Percentiles rank a stretch among this genome's conserved stretches.
Evolutionary conservation across 1,140 invertebrate genomes (phyloP).

Genomic region (Eumaeus atala): DNA sequence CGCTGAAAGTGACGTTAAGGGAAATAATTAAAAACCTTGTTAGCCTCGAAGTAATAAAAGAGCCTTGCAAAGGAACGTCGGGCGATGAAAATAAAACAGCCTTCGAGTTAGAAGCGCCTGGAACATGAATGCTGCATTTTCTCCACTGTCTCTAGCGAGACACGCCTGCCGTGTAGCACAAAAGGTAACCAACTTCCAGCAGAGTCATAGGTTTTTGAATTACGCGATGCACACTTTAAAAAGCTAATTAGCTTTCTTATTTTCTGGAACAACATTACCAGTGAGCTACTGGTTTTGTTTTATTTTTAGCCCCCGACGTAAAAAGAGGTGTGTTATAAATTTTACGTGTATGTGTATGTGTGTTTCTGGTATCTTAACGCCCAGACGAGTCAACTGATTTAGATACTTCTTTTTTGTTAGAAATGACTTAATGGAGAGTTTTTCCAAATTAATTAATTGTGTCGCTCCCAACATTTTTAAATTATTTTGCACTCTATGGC

Average conservation of each 20-base stretch:
- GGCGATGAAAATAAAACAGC: constrained; percentile 60
- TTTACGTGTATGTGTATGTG: no score
- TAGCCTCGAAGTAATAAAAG: constrained; percentile 66
- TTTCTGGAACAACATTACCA: neutral
- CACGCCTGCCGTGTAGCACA: constrained; percentile 57
- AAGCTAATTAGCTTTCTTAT: constrained; percentile 8
- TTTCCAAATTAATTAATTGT: no score
- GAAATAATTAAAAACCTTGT: constrained; percentile 73
- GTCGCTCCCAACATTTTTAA: no score
- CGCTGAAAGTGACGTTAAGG: constrained; percentile 64
- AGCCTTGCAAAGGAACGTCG: constrained; percentile 51
- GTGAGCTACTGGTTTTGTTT: no score
- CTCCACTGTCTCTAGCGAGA: constrained; percentile 65
- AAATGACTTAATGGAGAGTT: no score
- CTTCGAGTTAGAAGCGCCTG: constrained; percentile 37
- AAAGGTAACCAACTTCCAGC: constrained; percentile 31
- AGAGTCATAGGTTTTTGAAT: constrained; percentile 3
- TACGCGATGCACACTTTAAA: neutral
- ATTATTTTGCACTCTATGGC: no score
- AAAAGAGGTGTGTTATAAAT: no score
- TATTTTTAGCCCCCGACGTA: no score
- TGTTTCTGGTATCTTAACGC: no score
- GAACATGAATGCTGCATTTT: constrained; percentile 65
- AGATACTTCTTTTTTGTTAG: no score
- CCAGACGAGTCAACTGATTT: no score